These are phyloP conservation scores for Brachyptera putata DNA, from an alignment of 2,888 invertebrate species.

Conservation along the genomic window DNA sequence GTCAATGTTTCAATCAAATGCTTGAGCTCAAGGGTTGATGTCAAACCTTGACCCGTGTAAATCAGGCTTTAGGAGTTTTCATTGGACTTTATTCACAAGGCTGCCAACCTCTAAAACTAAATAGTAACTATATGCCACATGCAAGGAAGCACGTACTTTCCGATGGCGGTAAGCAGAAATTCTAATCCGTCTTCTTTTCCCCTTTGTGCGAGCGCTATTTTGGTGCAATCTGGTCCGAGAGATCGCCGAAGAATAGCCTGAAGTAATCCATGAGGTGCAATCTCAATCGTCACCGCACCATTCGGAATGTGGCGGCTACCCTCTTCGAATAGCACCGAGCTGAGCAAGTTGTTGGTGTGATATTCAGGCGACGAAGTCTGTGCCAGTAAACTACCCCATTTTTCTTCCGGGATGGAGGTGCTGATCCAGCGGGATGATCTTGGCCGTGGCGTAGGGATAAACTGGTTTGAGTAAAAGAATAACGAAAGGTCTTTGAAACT, in stretches of 20 bases:
- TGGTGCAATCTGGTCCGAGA: conserved; percentile 62
- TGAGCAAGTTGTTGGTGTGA: conserved; percentile 69
- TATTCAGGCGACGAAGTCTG: conserved; percentile 77
- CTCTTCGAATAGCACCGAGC: conserved; percentile 76
- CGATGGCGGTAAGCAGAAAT: conserved; percentile 60
- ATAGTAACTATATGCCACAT: too few relatives aligned
- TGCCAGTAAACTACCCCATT: conserved; percentile 65
- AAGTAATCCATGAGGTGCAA: conserved; percentile 84
- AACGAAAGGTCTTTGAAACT: too few relatives aligned
- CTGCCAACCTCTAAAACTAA: too few relatives aligned
- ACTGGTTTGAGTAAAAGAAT: too few relatives aligned
- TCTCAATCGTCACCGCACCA: conserved; percentile 79
- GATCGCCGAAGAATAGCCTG: conserved; percentile 82
- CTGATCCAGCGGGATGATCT: conserved; percentile 79
- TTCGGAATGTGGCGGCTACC: conserved; percentile 71
- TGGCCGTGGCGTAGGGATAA: conserved; percentile 59
- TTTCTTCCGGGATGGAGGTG: conserved; percentile 68
- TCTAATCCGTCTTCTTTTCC: conserved; percentile 61
- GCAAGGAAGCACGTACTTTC: conserved; percentile 63
- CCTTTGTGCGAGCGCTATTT: conserved; percentile 70
- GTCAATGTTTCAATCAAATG: too few relatives aligned
- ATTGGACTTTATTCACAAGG: too few relatives aligned
- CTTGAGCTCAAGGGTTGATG: too few relatives aligned
- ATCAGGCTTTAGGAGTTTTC: too few relatives aligned
- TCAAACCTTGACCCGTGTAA: too few relatives aligned